Base-by-base conservation (phyloP, 2,797 vertebrate genomes). In the Gymnothorax javanicus region DNA sequence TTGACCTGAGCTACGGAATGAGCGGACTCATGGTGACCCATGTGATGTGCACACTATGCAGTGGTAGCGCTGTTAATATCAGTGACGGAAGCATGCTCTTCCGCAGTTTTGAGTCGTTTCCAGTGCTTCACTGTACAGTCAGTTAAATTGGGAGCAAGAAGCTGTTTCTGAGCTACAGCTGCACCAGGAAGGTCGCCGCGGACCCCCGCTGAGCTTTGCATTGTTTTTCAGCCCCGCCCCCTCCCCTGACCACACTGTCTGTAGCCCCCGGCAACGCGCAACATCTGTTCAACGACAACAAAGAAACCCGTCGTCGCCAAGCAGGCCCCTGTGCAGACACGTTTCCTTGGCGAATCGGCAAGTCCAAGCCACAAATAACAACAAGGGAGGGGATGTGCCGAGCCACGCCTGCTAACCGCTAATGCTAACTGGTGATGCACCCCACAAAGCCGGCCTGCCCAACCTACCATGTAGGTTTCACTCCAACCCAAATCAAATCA, bases 131-230 rank as follows among this genome's bases (percentile, higher is more conserved):
- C 25, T 5, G 75, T 2, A 7, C 50, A 56, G 67, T n/a, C 84
- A 52, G 25, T 75, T 17, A 20, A 23, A 8, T 54, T 25, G 6
- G 67, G 85, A 9, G 86, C 33, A 43, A 89, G 87, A 90, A 89
- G 88, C 67, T 50, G 89, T 79, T 95, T 95, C 94, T 94, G 89
- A 90, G 94, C 86, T 87, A 89, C 89, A 93, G 86, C 50, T 84
- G 69, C 85, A 91, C 91, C 94, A 95, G 95, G 95, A 96, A 96
- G 94, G 95, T 88, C 89, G 90, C 92, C 89, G 91, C 92, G 94
- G 94, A 90, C 93, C 95, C 95, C 95, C 90, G 91, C 92, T 33
- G 94, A 93, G 95, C 92, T 90, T 90, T 90, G 92, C 92, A 96
- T 96, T 95, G 95, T 96, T 96, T 93, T 94, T 92, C 91, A 89